These are phyloP conservation scores for Tetrapedia diversipes DNA, from an alignment of 2,888 invertebrate genomes.

Conservation along the genomic window DNA sequence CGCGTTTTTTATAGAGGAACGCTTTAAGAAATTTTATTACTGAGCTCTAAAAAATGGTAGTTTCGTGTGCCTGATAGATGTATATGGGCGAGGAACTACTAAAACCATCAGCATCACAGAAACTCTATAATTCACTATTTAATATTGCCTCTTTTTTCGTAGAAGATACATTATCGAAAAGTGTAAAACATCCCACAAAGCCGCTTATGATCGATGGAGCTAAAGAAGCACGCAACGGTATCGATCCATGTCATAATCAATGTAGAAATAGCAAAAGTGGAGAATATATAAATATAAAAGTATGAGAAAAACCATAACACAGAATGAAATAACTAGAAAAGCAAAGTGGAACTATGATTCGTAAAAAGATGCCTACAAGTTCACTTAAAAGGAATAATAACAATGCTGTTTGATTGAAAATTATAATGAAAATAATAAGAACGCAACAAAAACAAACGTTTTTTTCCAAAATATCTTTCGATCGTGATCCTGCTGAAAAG, in stretches of 20 bases:
- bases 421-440: no score
- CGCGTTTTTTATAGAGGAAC: neutral
- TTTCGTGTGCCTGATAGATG: neutral
- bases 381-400: no score
- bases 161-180: neutral
- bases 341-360: no score
- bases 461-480: neutral
- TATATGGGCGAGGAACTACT: neutral
- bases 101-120: neutral
- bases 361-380: no score
- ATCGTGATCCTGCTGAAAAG: neutral
- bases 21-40: slow-evolving; percentile 3
- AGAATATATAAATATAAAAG: no score
- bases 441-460: neutral
- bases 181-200: slow-evolving; percentile 1
- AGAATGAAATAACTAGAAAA: no score
- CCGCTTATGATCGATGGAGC: neutral
- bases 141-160: neutral
- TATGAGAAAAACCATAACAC: no score
- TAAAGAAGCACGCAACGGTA: slow-evolving; percentile 61
- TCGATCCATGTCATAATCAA: no score
- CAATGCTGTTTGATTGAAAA: no score
- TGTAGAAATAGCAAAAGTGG: no score
- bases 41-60: neutral
- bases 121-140: neutral